Percentiles rank a stretch among this genome's conserved stretches.
phyloP scores from a whole-genome alignment of 2,113 vertebrate species.

The Phalacrocorax aristotelis region DNA sequence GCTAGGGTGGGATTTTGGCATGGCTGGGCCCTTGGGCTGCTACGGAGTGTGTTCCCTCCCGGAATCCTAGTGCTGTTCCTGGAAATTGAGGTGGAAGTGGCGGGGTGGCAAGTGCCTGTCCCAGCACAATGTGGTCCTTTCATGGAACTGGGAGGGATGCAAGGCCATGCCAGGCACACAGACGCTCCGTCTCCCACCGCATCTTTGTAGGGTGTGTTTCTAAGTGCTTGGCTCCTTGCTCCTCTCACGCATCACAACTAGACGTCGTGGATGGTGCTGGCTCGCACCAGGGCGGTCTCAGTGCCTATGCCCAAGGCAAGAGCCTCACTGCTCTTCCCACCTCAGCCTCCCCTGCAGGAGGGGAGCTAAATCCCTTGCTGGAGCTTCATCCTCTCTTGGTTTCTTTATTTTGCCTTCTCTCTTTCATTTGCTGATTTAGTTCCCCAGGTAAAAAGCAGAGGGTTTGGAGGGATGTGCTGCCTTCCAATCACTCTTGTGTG shows the following conservation, averaged over 20 bases:
- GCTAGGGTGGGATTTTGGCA: neutral
- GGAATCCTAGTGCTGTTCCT: neutral
- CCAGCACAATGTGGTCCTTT: neutral
- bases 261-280: fast-evolving
- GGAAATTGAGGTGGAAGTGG: neutral
- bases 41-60: fast-evolving
- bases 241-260: neutral
- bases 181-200: neutral
- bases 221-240: neutral
- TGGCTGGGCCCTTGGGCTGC: neutral
- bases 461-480: neutral
- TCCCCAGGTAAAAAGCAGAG: neutral
- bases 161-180: fast-evolving
- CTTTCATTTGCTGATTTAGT: neutral
- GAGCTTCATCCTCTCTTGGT: neutral
- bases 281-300: fast-evolving
- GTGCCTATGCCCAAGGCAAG: neutral
- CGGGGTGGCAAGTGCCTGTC: fast-evolving
- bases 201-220: neutral
- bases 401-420: neutral
- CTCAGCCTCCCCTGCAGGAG: no score
- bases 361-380: neutral
- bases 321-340: fast-evolving
- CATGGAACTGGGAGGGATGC: fast-evolving
- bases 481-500: neutral